Conservation (phyloP, 2,888 invertebrate genomes). For the Lithodes maja region DNA sequence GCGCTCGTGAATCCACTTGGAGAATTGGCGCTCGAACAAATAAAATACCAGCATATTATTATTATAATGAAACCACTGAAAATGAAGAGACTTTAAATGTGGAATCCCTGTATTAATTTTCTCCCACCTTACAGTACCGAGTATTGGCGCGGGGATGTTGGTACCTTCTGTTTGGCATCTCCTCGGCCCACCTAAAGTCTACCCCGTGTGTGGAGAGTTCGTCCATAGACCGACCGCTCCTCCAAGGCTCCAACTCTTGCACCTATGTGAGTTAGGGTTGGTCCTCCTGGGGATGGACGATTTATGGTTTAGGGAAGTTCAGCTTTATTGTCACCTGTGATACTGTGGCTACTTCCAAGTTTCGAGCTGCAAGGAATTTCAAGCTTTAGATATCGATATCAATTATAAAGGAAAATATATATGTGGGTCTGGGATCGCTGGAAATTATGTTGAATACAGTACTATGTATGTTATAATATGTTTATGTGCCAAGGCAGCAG, state of each 20-base stretch:
- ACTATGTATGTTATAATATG: too few relatives aligned
- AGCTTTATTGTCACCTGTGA: neutral
- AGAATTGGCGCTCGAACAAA: too few relatives aligned
- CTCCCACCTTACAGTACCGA: constrained; percentile 43
- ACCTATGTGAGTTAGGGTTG: constrained; percentile 49
- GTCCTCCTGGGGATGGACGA: neutral
- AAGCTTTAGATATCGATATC: neutral
- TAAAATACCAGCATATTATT: too few relatives aligned
- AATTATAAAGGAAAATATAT: neutral
- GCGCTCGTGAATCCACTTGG: too few relatives aligned
- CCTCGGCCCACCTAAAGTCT: constrained; percentile 48
- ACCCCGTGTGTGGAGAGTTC: constrained; percentile 32
- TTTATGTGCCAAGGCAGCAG: too few relatives aligned
- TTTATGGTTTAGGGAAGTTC: neutral
- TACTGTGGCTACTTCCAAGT: neutral
- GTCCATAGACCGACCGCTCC: constrained; percentile 45
- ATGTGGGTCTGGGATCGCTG: too few relatives aligned
- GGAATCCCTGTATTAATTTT: too few relatives aligned
- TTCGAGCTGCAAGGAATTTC: neutral
- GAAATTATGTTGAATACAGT: too few relatives aligned
- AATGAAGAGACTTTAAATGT: too few relatives aligned
- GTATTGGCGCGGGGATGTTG: constrained; percentile 68
- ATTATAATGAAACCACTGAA: too few relatives aligned
- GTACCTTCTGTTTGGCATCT: constrained; percentile 69
- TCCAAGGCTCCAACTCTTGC: constrained; percentile 34